Percentiles rank a stretch among this genome's conserved stretches.
These are phyloP conservation scores for Microcebus griseorufus DNA, from an alignment of 2,113 vertebrate genomes.

Conservation along the genomic window DNA sequence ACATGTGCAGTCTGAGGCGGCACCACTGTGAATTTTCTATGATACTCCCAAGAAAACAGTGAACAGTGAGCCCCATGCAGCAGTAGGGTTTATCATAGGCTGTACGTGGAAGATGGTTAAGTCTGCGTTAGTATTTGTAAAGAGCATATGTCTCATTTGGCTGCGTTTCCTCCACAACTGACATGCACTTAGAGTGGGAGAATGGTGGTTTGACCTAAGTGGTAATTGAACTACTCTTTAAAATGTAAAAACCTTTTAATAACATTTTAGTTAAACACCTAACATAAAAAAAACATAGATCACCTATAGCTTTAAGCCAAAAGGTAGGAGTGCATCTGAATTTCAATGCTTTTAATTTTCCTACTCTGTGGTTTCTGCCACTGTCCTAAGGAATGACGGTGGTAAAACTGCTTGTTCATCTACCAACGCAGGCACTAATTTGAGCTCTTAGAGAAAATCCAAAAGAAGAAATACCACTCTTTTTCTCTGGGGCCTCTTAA, in stretches of 20 bases:
- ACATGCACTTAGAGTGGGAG: background rate
- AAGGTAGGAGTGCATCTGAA: background rate
- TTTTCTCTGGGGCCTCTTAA: background rate
- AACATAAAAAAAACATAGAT: background rate
- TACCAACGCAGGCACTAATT: background rate
- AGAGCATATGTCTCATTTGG: background rate
- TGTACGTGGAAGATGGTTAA: background rate
- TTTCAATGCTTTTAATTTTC: background rate
- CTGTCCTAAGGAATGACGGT: background rate
- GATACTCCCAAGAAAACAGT: background rate
- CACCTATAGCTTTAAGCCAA: background rate
- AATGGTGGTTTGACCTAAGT: background rate
- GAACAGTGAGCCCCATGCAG: background rate
- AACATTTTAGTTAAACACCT: background rate
- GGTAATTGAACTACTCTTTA: background rate
- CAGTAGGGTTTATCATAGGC: background rate
- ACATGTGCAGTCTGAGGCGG: background rate
- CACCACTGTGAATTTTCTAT: background rate
- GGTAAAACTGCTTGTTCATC: background rate
- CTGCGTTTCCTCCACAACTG: background rate
- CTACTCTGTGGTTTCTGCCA: background rate
- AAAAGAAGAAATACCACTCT: background rate
- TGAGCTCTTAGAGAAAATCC: background rate
- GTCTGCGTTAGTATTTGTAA: background rate
- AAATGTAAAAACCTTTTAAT: background rate